Evolutionary conservation across 1,140 invertebrate species (phyloP), one percentile per base, ranked within the genome.

Genomic region (Adoxophyes honmai): DNA sequence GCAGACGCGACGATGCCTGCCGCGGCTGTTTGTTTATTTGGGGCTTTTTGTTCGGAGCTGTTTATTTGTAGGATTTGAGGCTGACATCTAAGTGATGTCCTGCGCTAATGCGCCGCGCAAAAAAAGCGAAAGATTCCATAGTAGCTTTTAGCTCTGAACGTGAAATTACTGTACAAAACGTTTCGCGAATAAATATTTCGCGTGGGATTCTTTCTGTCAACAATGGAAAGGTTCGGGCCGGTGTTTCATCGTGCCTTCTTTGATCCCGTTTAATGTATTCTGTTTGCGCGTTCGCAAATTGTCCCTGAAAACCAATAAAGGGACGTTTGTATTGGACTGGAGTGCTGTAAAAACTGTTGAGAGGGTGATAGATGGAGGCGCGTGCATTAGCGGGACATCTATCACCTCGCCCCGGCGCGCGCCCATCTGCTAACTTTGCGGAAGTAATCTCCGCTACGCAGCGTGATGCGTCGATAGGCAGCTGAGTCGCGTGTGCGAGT

Each of bases 51-150:
- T 28, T 11, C 21, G 21, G 18, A n/a, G 16, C 42, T 48, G 42
- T 28, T 48, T 48, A 48, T 48, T 48, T 48, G 42, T 28, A 28
- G 42, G 42, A 11, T 48, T 28, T 28, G 21, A 33, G 42, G 42
- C 16, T n/a, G 42, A 48, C 42, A 18, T 28, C 10, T 48, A 33
- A 48, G 42, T 48, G 42, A 48, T 48, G 42, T 28, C 42, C 42
- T 48, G 1, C n/a, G 9, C 42, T 48, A 28, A 44, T 44, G 39
- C 16, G 39, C 15, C 7, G 16, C 13, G 14, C 5, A 48, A 48
- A 48, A 48, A 48, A 48, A 48, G 21, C 10, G 10, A 10, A 28
- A 11, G 42, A 28, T 7, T 28, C n/a, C 16, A 39, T 39, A 16
- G 13, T 14, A n/a, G 39, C 14, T 14, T 18, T 21, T 18, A 28